Evolutionary conservation across 1,140 invertebrate species (phyloP).

Genomic region (Lethrus apterus): DNA sequence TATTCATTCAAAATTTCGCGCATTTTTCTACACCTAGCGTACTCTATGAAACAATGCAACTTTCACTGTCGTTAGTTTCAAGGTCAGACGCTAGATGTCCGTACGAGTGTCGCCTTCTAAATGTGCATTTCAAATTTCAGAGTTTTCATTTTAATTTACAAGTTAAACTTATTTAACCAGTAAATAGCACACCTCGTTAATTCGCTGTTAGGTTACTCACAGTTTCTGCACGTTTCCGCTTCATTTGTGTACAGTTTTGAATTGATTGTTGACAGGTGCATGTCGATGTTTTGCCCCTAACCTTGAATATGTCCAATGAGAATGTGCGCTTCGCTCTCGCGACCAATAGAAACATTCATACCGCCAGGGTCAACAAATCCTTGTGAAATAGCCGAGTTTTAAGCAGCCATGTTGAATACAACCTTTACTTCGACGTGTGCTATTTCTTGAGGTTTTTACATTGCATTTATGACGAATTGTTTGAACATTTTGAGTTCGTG

Average conservation of each 20-base stretch:
- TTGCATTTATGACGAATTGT: constrained; percentile 18
- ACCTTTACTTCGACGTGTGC: constrained; percentile 39
- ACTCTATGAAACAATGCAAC: constrained; percentile 7
- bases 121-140: constrained; percentile 1
- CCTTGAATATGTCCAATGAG: constrained; percentile 39
- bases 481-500: constrained; percentile 21
- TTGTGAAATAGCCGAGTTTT: constrained; percentile 34
- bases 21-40: constrained; percentile 2
- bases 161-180: background rate
- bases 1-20: constrained; percentile 8
- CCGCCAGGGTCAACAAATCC: constrained; percentile 43
- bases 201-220: too few species aligned
- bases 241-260: background rate
- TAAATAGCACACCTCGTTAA: too few species aligned
- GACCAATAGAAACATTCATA: constrained; percentile 35
- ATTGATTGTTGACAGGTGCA: constrained; percentile 37
- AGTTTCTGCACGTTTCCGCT: background rate
- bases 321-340: constrained; percentile 24
- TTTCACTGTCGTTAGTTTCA: constrained; percentile 7
- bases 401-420: constrained; percentile 42
- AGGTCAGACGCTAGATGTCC: constrained; percentile 11
- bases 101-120: background rate
- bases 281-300: constrained; percentile 38
- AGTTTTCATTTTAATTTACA: background rate
- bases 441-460: constrained; percentile 30